Evolutionary conservation across 2,888 invertebrate species (phyloP), one percentile per base, ranked within the genome.

Genomic region (Caenorhabditis sp.): DNA sequence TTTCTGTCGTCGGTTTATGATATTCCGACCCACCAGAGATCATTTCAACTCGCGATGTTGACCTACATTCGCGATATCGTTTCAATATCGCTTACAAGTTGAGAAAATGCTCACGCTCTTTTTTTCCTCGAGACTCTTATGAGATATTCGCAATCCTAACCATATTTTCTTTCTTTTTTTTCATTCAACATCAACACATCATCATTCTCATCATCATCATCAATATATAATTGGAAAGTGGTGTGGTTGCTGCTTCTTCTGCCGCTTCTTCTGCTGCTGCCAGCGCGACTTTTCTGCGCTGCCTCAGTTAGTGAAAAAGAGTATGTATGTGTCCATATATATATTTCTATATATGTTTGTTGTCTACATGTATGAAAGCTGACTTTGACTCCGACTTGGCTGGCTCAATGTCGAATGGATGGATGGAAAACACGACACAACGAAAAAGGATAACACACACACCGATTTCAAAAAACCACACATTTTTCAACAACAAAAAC

Each of bases 121-220:
- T n/a, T n/a, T n/a, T n/a, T n/a, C n/a, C n/a, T n/a, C n/a, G n/a
- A n/a, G n/a, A n/a, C n/a, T n/a, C n/a, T n/a, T n/a, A n/a, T n/a
- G n/a, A n/a, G n/a, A n/a, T n/a, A n/a, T n/a, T n/a, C n/a, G n/a
- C n/a, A n/a, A n/a, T n/a, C n/a, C n/a, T n/a, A n/a, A n/a, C n/a
- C n/a, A n/a, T n/a, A n/a, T 31, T 6, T 31, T 43, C 26, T 37
- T 31, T 24, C 31, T 31, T 31, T 31, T 10, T 6, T 31, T 31
- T 10, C 31, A 31, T 10, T 31, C 31, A 31, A 31, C 31, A 31
- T 6, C 31, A 31, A 43, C 43, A 43, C 61, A 61, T 61, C 69
- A 69, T 70, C 65, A 71, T 62, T 60, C 61, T 71, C 71, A 67
- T 72, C 65, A 71, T 62, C 64, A 65, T 71, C 71, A 67, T 72